Percentiles rank a stretch among this genome's conserved stretches.
Conservation (phyloP, 2,888 invertebrate genomes). For the Drosophila bunnanda region DNA sequence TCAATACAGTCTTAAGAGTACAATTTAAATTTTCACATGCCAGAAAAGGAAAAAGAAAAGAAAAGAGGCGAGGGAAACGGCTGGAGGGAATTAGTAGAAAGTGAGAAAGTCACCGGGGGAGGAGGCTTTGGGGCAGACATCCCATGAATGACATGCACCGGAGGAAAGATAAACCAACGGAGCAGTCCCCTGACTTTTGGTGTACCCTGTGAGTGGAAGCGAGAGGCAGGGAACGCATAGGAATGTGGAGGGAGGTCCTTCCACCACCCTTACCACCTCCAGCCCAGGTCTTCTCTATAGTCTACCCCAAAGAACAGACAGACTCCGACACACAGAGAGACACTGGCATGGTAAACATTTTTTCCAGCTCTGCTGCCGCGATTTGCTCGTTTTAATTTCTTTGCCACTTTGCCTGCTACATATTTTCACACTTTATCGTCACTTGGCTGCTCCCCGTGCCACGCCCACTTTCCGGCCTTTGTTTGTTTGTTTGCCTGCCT, state of each 20-base stretch:
- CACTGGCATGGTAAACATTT: conserved; percentile 45
- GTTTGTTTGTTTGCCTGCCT: conserved; percentile 44
- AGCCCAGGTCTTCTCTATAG: conserved; percentile 2
- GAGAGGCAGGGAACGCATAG: conserved; percentile 30
- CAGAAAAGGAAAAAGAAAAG: conserved; percentile 3
- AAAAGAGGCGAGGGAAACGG: not conserved
- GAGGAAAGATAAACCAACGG: conserved; percentile 43
- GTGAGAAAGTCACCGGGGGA: conserved; percentile 21
- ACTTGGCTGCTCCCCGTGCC: conserved; percentile 4
- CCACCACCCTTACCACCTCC: not conserved
- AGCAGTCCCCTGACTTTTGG: conserved; percentile 63
- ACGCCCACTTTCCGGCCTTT: not conserved
- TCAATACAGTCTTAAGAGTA: not conserved
- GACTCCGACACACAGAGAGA: conserved; percentile 9
- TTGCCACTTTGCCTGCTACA: conserved; percentile 66
- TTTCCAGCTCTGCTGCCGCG: conserved; percentile 10
- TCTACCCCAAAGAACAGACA: conserved; percentile 13
- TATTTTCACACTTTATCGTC: conserved; percentile 77
- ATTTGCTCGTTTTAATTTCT: conserved; percentile 74
- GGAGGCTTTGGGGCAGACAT: conserved; percentile 14
- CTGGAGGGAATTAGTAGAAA: conserved; percentile 7
- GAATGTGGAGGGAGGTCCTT: conserved; percentile 3
- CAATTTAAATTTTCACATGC: conserved; percentile 57
- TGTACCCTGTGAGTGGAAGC: conserved; percentile 40
- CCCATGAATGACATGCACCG: conserved; percentile 37